phyloP scores from a whole-genome alignment of 2,888 invertebrate genomes.

The Pristionchus entomophagus region DNA sequence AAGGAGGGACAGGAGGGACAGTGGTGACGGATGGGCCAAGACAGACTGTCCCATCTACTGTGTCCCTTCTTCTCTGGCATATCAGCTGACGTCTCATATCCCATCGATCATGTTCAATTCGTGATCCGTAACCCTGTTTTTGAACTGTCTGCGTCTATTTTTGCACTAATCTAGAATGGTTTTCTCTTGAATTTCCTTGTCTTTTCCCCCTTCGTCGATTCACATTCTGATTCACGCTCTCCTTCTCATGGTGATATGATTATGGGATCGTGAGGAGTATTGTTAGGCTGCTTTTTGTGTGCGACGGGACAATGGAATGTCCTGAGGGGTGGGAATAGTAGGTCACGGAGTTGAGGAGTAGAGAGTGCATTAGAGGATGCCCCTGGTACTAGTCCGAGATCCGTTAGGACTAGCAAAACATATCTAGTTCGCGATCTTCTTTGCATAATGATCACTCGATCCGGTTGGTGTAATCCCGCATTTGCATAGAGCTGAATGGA shows the following conservation, averaged over 20 bases:
- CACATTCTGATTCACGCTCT: conserved; percentile 3
- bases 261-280: conserved; percentile 8
- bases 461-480: neutral
- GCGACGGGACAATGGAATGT: neutral
- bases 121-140: neutral
- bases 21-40: neutral
- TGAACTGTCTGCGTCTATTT: neutral
- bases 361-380: neutral
- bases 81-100: neutral
- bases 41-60: neutral
- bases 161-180: neutral
- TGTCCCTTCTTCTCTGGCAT: neutral
- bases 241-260: neutral
- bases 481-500: neutral
- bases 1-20: neutral
- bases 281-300: neutral
- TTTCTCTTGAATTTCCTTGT: neutral
- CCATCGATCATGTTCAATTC: neutral
- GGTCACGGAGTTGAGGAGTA: neutral
- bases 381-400: neutral
- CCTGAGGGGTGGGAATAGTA: neutral
- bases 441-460: conserved; percentile 1
- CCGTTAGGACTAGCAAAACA: neutral
- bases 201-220: neutral
- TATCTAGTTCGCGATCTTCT: neutral